A percentile compares a stretch with the other conserved stretches of the same genome.
phyloP scores from a whole-genome alignment of 2,888 invertebrate genomes.

The Cosmopolites sordidus region DNA sequence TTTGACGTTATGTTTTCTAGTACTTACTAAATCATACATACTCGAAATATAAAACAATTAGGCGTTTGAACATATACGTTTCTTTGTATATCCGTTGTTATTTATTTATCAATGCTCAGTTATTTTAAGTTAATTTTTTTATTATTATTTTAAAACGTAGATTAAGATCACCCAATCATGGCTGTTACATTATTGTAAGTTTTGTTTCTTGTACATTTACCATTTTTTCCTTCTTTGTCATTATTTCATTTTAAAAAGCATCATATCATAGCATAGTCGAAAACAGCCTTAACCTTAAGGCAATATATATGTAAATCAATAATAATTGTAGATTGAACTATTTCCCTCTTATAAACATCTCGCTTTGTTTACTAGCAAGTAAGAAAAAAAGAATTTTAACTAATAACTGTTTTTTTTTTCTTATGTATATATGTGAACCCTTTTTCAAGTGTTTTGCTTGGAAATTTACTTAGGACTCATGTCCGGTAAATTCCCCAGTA shows the following conservation, averaged over 20 bases:
- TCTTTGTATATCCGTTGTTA: not conserved
- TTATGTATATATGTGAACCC: not conserved
- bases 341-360: not conserved
- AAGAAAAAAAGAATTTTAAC: not conserved
- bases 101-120: not conserved
- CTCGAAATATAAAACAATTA: not conserved
- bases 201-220: not conserved
- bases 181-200: conserved; percentile 1
- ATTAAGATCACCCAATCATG: conserved; percentile 1
- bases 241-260: not conserved
- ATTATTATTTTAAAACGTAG: not conserved
- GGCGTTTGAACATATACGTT: not conserved
- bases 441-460: not conserved
- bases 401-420: no score
- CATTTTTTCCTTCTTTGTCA: not conserved
- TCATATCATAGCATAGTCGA: not conserved
- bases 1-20: not conserved
- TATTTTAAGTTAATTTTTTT: not conserved
- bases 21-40: not conserved
- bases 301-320: not conserved
- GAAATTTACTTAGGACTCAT: not conserved
- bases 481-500: not conserved
- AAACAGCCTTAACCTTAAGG: not conserved
- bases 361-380: not conserved
- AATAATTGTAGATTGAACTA: not conserved